Evolutionary conservation across 2,888 invertebrate species (phyloP), one percentile per base, ranked within the genome.

Genomic region (Mechanitis messenoides): DNA sequence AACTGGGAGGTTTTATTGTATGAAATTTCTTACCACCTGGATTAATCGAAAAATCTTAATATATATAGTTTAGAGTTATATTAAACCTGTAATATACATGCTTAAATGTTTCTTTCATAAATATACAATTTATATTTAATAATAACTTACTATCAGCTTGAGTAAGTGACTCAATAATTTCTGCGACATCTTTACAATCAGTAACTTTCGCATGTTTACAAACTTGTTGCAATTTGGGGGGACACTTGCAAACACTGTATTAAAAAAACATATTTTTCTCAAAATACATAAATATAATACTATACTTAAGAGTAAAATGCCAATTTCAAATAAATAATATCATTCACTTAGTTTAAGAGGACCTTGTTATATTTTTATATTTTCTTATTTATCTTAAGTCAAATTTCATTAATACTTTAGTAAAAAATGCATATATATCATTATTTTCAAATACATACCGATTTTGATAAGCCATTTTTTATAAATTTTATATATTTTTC

Each of bases 141-240:
- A 6, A 46, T 59, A 53, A 68, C 77, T 76, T 71, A 85, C 84
- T 62, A 69, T 76, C 75, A 38, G 78, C 76, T 45, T 83, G 75
- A 61, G 75, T 77, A 9, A 88, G 82, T 46, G 86, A 85, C 59
- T 81, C 77, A 58, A 86, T 76, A 58, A 88, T 83, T 64, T 87
- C 85, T 1, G 70, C 70, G 3, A 87, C 79, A 77, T 85, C 77
- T 73, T 75, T 81, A 60, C 83, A 80, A 33, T 83, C 79, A 0
- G 74, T 71, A 33, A 68, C 67, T 66, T 73, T 80, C 1, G 59
- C 58, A 62, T 71, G 71, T 69, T 74, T 78, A 65, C 81, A 80
- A 42, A 68, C 58, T 59, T 72, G 70, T 60, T 74, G 74, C 56
- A 73, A 53, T 56, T 73, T 74, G n/a, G 71, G 66, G 35, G 81